Evolutionary conservation across 1,140 invertebrate genomes (phyloP).

Genomic region (Babylonia areolata): DNA sequence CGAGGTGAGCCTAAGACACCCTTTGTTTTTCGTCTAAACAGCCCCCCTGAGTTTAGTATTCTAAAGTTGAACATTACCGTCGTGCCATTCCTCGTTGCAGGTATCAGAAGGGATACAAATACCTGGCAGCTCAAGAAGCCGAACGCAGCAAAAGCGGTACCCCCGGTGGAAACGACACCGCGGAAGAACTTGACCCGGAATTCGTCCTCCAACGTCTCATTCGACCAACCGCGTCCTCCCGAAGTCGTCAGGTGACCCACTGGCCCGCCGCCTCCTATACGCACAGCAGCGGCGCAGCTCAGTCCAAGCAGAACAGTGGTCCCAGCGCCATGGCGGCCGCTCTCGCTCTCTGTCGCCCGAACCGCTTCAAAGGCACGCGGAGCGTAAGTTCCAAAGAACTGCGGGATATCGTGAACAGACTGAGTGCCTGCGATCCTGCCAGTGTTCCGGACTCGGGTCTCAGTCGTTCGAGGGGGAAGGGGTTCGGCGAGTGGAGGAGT

Average conservation of each 20-base stretch:
- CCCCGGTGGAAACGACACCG: neutral
- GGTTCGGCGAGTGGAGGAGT: neutral
- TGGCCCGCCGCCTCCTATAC: neutral
- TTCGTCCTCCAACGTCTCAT: neutral
- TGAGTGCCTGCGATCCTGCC: conserved; percentile 12
- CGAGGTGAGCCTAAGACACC: too few relatives aligned
- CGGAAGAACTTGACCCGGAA: neutral
- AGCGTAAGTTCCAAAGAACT: neutral
- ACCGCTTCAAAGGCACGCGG: conserved; percentile 22
- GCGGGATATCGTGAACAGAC: neutral
- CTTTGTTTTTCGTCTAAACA: too few relatives aligned
- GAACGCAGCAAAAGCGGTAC: neutral
- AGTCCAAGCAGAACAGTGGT: too few relatives aligned
- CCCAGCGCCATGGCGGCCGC: neutral
- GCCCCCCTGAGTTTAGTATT: too few relatives aligned
- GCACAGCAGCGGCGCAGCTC: neutral
- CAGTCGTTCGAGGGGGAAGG: conserved; percentile 7
- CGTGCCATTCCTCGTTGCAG: too few relatives aligned
- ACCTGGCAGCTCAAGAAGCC: neutral
- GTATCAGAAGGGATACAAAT: conserved; percentile 21
- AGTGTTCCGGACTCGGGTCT: neutral
- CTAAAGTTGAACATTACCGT: too few relatives aligned
- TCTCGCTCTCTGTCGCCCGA: neutral
- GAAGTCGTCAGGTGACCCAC: conserved; percentile 20
- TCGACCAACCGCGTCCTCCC: conserved; percentile 25